phyloP scores from a whole-genome alignment of 2,888 invertebrate genomes.

The Drosophila antonietae region DNA sequence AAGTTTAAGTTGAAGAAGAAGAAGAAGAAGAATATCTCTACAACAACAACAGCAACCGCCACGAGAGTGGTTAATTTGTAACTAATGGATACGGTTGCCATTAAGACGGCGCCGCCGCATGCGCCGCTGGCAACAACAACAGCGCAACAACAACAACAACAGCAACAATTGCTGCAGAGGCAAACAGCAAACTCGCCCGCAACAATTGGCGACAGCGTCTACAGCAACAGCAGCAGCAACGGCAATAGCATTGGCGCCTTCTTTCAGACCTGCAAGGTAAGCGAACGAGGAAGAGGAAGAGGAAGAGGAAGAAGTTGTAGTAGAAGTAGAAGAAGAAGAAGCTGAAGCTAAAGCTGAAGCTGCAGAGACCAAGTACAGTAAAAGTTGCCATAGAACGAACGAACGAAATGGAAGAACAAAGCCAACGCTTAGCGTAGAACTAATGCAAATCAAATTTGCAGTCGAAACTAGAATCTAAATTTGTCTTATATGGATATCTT shows the following conservation, averaged over 20 bases:
- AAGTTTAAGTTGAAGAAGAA: neutral
- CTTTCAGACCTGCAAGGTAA: conserved; percentile 85
- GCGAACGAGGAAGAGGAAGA: conserved; percentile 25
- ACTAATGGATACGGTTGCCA: conserved; percentile 82
- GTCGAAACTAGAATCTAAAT: neutral
- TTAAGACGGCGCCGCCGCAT: conserved; percentile 82
- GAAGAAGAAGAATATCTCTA: neutral
- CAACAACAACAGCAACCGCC: conserved; percentile 6
- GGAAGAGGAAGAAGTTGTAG: neutral
- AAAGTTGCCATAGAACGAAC: neutral
- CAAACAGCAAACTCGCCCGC: conserved; percentile 51
- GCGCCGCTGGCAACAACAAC: conserved; percentile 74
- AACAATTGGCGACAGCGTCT: conserved; percentile 45
- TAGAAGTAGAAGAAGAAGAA: neutral
- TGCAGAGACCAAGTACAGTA: neutral
- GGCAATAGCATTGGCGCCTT: conserved; percentile 82
- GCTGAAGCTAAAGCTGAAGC: neutral
- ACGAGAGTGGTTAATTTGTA: conserved; percentile 5
- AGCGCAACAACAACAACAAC: conserved; percentile 25
- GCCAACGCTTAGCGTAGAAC: neutral
- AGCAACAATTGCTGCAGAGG: conserved; percentile 40
- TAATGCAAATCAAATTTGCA: neutral
- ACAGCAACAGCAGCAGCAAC: conserved; percentile 37
- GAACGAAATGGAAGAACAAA: neutral
- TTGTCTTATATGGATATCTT: neutral